These are phyloP conservation scores for Fregata magnificens DNA, from an alignment of 2,113 vertebrate species.

Conservation along the genomic window DNA sequence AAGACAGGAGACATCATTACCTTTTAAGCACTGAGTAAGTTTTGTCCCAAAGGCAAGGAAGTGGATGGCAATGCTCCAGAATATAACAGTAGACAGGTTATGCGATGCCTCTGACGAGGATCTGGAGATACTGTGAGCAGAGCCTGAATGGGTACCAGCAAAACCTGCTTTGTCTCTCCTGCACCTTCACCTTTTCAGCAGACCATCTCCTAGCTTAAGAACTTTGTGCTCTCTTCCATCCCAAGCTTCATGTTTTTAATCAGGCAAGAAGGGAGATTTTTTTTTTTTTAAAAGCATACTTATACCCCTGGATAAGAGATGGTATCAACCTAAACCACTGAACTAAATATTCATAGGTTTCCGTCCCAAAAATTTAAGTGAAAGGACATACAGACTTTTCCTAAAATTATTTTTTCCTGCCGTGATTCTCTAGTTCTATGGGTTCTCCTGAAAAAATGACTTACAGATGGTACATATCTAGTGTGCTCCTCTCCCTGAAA, in stretches of 20 bases:
- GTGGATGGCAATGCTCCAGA: background rate
- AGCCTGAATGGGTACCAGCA: background rate
- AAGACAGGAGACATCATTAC: background rate
- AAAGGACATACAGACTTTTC: background rate
- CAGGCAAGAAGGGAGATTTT: background rate
- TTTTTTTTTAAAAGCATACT: too few relatives aligned
- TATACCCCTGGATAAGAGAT: background rate
- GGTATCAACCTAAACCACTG: background rate
- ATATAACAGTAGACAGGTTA: background rate
- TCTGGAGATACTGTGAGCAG: background rate
- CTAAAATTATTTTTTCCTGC: background rate
- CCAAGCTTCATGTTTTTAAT: background rate
- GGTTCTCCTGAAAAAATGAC: background rate
- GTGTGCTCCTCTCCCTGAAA: background rate
- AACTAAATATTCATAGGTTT: background rate
- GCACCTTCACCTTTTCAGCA: background rate
- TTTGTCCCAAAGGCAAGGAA: background rate
- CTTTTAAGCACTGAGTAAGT: background rate
- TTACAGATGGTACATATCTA: slow-evolving; percentile 43
- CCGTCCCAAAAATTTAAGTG: background rate
- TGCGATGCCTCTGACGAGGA: background rate
- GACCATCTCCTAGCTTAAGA: background rate
- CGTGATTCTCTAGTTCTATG: background rate
- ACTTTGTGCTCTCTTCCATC: background rate
- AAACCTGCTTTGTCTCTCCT: background rate